Evolutionary conservation across 2,888 invertebrate species (phyloP).

Genomic region (Pycnomerus fuliginosus): DNA sequence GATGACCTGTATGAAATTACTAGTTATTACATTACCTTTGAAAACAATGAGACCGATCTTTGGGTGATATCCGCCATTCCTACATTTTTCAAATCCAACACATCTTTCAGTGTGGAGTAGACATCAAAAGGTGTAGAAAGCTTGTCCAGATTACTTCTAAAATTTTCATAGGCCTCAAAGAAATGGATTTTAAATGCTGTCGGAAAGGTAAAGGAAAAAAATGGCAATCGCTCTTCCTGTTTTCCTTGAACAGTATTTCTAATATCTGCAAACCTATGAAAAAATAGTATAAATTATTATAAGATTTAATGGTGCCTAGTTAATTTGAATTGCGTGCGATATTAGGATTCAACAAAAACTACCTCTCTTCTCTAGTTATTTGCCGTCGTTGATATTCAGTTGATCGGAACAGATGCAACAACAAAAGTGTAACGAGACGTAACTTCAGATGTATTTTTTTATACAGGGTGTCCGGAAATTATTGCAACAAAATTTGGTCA

Average conservation of each 20-base stretch:
- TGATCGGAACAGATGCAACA: conserved; percentile 3
- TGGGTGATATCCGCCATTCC: conserved; percentile 57
- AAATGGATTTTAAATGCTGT: conserved; percentile 63
- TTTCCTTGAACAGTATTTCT: conserved; percentile 88
- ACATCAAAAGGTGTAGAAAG: conserved; percentile 89
- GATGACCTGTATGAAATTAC: not conserved
- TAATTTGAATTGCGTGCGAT: too few species aligned
- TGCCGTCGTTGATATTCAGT: too few species aligned
- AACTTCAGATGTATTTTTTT: too few species aligned
- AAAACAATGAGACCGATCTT: conserved; percentile 63
- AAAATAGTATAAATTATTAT: too few species aligned
- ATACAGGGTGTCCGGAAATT: too few species aligned
- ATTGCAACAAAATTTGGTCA: too few species aligned
- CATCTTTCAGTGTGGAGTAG: conserved; percentile 73
- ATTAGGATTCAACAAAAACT: too few species aligned
- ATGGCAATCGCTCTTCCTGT: conserved; percentile 86
- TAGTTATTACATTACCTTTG: conserved; percentile 53
- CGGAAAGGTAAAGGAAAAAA: conserved; percentile 80
- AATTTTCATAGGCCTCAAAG: conserved; percentile 61
- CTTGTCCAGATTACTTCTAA: conserved; percentile 64
- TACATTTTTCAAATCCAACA: conserved; percentile 58
- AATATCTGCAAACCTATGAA: conserved; percentile 79
- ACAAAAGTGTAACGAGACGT: too few species aligned
- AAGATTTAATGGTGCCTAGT: too few species aligned
- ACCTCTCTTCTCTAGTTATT: too few species aligned